Percentiles rank a stretch among this genome's conserved stretches.
Conservation (phyloP, 2,888 invertebrate species). For the Adelphocoris suturalis region DNA sequence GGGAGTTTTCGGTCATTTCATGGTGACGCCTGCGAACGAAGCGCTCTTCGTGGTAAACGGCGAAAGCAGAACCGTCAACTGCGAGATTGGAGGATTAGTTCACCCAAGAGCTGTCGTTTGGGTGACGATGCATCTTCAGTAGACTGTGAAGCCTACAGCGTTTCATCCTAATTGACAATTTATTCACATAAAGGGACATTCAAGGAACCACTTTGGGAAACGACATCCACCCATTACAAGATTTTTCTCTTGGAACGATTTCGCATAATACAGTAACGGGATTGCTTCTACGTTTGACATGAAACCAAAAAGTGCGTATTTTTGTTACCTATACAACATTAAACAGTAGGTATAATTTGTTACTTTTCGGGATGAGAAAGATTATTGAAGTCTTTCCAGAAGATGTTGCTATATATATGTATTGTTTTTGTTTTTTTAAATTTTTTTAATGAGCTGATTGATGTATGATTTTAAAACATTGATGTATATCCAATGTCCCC, state of each 20-base stretch:
- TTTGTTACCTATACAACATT: neutral
- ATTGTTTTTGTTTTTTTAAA: neutral
- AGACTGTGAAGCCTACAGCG: constrained; percentile 75
- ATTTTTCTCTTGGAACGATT: neutral
- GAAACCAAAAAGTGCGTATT: constrained; percentile 12
- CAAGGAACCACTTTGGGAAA: neutral
- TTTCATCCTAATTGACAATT: neutral
- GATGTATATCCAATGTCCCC: neutral
- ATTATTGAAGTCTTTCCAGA: neutral
- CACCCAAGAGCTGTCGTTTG: constrained; percentile 84
- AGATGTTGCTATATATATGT: neutral
- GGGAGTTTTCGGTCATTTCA: constrained; percentile 86
- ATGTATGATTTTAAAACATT: too few species aligned
- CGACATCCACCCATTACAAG: neutral
- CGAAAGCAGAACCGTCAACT: constrained; percentile 85
- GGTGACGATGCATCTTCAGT: constrained; percentile 83
- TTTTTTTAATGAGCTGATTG: too few species aligned
- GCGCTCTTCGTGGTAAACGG: constrained; percentile 87
- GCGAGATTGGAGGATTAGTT: constrained; percentile 85
- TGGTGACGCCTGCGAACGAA: constrained; percentile 86
- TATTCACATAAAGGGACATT: neutral
- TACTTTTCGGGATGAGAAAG: neutral
- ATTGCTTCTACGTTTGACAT: neutral
- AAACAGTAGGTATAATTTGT: neutral
- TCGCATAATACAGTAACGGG: neutral